A percentile compares a stretch with the other conserved stretches of the same genome.
phyloP scores from a whole-genome alignment of 2,113 vertebrate genomes.

The Phasianus colchicus region DNA sequence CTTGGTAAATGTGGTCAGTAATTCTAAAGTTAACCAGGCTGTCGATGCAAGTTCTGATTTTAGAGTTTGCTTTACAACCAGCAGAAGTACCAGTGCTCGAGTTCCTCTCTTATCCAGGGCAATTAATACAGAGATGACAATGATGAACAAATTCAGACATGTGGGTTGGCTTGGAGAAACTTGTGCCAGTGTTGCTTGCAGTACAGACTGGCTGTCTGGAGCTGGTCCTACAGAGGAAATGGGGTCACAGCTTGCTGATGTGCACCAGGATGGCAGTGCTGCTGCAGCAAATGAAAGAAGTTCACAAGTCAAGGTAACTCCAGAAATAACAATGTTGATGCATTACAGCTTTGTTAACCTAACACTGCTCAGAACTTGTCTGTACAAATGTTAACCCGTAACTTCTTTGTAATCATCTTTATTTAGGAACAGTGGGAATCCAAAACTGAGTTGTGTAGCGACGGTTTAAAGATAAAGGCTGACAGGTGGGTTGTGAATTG shows the following conservation, averaged over 20 bases:
- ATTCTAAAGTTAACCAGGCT: neutral
- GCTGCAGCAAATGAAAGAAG: neutral
- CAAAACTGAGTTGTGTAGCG: neutral
- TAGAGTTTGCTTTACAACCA: constrained; percentile 60
- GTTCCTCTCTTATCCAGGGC: constrained; percentile 24
- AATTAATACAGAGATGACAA: constrained; percentile 66
- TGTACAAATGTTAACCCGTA: neutral
- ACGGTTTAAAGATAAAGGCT: neutral
- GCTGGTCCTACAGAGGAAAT: neutral
- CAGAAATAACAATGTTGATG: no score
- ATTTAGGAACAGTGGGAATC: constrained; percentile 33
- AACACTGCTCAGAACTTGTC: neutral
- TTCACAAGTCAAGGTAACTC: constrained; percentile 61
- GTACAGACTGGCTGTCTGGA: constrained; percentile 6
- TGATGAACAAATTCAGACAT: constrained; percentile 30
- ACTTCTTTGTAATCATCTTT: neutral
- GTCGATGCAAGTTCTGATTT: constrained; percentile 48
- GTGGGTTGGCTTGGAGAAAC: neutral
- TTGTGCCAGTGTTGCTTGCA: constrained; percentile 27
- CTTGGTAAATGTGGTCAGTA: rapidly evolving
- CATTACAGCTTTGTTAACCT: neutral
- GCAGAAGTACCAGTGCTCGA: constrained; percentile 42
- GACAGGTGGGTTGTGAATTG: constrained; percentile 55
- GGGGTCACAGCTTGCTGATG: neutral
- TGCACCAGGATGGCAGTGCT: neutral